Conservation (phyloP, 2,888 invertebrate genomes). For the Lepas anatifera region DNA sequence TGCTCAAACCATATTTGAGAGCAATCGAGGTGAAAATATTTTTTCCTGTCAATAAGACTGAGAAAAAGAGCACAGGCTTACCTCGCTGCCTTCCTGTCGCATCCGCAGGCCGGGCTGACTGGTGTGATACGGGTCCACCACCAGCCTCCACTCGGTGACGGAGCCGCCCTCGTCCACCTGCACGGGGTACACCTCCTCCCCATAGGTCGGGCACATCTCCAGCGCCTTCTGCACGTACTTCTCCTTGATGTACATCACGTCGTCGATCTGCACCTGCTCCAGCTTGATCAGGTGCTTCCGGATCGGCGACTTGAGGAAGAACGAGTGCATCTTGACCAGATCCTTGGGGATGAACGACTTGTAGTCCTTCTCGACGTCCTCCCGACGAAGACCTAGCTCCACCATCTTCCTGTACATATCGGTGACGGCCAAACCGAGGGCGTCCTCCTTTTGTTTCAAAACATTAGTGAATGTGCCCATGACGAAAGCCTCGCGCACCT, state of each 20-base stretch:
- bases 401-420: constrained; percentile 75
- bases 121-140: constrained; percentile 50
- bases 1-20: too few relatives aligned
- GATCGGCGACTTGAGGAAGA: constrained; percentile 63
- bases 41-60: too few relatives aligned
- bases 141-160: constrained; percentile 37
- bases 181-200: constrained; percentile 55
- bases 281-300: constrained; percentile 49
- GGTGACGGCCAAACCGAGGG: constrained; percentile 70
- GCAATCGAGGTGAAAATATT: too few relatives aligned
- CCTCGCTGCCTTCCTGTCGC: neutral
- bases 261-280: constrained; percentile 38
- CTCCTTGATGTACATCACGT: constrained; percentile 58
- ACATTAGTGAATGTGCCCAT: constrained; percentile 66
- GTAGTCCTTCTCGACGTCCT: constrained; percentile 60
- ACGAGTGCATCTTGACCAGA: constrained; percentile 53
- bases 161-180: constrained; percentile 47
- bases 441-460: constrained; percentile 56
- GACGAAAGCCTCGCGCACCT: constrained; percentile 67
- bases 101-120: constrained; percentile 48
- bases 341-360: constrained; percentile 72
- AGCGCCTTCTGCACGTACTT: constrained; percentile 62
- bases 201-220: constrained; percentile 14
- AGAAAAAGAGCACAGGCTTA: neutral
- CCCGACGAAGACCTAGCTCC: constrained; percentile 54